Base-by-base conservation (phyloP, 1,140 invertebrate species). In the Drosophila suzukii region DNA sequence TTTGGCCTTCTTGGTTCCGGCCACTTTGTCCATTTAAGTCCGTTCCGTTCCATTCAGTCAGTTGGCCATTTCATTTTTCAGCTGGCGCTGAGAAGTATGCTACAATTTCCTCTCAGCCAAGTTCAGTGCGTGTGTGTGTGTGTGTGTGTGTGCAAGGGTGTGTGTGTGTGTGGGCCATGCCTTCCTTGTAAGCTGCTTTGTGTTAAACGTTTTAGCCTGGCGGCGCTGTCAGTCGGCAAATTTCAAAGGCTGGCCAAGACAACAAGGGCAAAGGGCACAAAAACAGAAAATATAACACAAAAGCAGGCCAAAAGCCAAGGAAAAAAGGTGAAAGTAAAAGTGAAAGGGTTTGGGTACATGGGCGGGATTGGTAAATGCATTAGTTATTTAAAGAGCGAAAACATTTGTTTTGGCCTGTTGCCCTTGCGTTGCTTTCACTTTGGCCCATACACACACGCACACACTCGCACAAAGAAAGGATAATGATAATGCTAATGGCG, bases 331-430 rank as follows among this genome's bases (percentile, higher is more conserved):
- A 53, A 41, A 41, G 20, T 10, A 0, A 47, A 44, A 59, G 13
- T 11, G 10, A 34, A 46, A 34, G n/a, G 20, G 10, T 13, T 3
- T 10, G 30, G 30, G 15, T 8, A 44, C 17, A 55, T 27, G 62
- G 38, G 30, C 53, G 34, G 30, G 59, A 61, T 61, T 61, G 62
- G 50, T 43, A 78, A 85, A 81, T 83, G 86, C 83, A 86, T 88
- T 89, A 80, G 84, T 70, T 89, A 89, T 88, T 88, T 77, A 83
- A 79, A 73, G 75, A 78, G 65, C 63, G 66, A 77, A 78, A 78
- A 78, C 75, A 71, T 78, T 77, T 78, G 65, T 63, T 72, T 61
- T 77, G 56, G 41, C 56, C 72, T 66, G 51, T 66, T 76, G 71
- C 56, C 60, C 73, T 43, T 41, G 30, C 50, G 8, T 39, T 39